These are phyloP conservation scores for Pseudomyrmex cubaensis DNA, from an alignment of 1,140 invertebrate species.

Conservation along the genomic window DNA sequence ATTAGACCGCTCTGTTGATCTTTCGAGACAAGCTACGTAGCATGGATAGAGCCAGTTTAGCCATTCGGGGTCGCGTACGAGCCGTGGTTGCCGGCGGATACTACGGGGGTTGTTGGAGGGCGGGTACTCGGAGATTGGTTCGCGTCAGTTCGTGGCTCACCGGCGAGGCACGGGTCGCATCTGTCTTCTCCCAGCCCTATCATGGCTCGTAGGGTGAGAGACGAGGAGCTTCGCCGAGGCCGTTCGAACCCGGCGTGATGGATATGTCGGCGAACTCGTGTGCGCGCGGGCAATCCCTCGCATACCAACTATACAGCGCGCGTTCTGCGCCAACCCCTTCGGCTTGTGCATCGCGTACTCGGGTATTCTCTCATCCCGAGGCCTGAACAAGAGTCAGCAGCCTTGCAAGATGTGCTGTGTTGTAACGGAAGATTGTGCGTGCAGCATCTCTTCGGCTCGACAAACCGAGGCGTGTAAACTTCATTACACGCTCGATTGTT, in stretches of 20 bases:
- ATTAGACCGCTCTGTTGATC: conserved; percentile 63
- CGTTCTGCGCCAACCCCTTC: conserved; percentile 11
- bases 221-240: conserved; percentile 32
- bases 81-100: conserved; percentile 32
- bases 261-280: conserved; percentile 77
- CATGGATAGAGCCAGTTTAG: conserved; percentile 69
- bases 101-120: conserved; percentile 52
- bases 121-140: conserved; percentile 72
- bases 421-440: conserved; percentile 26
- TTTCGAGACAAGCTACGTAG: conserved; percentile 54
- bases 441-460: not conserved
- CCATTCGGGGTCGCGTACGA: conserved; percentile 52
- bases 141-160: conserved; percentile 80
- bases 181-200: conserved; percentile 75
- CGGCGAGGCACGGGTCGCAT: conserved; percentile 79
- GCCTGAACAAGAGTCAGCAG: conserved; percentile 25
- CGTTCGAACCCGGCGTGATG: conserved; percentile 76
- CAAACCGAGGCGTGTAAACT: not conserved
- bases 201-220: conserved; percentile 41
- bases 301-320: conserved; percentile 77
- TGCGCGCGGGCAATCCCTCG: conserved; percentile 73
- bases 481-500: not conserved
- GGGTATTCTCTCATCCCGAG: conserved; percentile 44
- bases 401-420: conserved; percentile 17
- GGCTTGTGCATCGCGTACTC: conserved; percentile 18